Percentiles rank a stretch among this genome's conserved stretches.
phyloP scores from a whole-genome alignment of 1,140 invertebrate species.

The Drosophila sp. region DNA sequence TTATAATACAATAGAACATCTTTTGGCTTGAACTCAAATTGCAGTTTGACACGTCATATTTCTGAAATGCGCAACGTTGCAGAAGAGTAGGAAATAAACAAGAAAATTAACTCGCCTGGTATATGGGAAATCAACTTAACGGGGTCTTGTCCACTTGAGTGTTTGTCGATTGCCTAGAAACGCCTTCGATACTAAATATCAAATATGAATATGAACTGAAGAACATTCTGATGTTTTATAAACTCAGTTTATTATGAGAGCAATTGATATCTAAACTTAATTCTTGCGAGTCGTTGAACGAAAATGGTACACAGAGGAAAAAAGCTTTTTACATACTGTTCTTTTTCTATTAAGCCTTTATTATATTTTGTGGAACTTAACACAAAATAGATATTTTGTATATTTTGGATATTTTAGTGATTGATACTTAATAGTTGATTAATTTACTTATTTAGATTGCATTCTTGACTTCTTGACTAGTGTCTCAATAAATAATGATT shows the following conservation, averaged over 20 bases:
- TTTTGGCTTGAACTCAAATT: constrained; percentile 64
- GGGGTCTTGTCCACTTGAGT: constrained; percentile 64
- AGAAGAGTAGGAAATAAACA: constrained; percentile 78
- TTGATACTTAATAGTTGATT: no score
- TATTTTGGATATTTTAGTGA: no score
- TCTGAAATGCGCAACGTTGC: constrained; percentile 81
- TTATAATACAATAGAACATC: constrained; percentile 29
- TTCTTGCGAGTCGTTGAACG: no score
- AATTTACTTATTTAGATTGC: no score
- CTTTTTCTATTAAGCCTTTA: no score
- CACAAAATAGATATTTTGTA: no score
- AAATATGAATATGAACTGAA: constrained; percentile 10
- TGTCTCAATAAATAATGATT: not conserved
- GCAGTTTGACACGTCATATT: constrained; percentile 77
- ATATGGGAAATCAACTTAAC: constrained; percentile 7
- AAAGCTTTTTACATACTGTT: no score
- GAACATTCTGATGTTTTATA: not conserved
- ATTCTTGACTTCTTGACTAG: no score
- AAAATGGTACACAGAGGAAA: no score
- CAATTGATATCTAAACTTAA: no score
- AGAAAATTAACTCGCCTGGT: constrained; percentile 59
- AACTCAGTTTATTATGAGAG: no score
- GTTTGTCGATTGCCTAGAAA: constrained; percentile 60
- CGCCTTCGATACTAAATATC: constrained; percentile 36
- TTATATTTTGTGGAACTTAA: no score